These are phyloP conservation scores for Coronaproctus castanopsis DNA, from an alignment of 2,888 invertebrate genomes.

Conservation along the genomic window DNA sequence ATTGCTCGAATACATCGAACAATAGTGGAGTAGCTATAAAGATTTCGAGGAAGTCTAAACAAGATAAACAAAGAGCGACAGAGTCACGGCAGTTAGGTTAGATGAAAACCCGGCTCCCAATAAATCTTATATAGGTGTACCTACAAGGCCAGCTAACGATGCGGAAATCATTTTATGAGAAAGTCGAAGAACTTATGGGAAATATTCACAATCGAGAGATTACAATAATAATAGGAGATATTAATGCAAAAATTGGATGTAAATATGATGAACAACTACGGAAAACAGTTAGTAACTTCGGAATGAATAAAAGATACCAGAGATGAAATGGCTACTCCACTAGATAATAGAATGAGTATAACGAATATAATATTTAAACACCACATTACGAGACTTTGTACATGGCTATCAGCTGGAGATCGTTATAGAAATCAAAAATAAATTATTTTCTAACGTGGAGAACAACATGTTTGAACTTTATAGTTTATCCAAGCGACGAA, in stretches of 20 bases:
- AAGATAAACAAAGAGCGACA: not conserved
- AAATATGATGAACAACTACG: not conserved
- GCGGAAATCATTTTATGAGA: not conserved
- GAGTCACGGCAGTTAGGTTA: not conserved
- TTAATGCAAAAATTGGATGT: not conserved
- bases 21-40: not conserved
- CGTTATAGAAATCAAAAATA: not conserved
- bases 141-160: not conserved
- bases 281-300: no score
- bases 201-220: not conserved
- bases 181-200: not conserved
- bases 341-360: not conserved
- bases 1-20: not conserved
- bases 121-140: not conserved
- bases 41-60: not conserved
- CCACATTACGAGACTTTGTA: not conserved
- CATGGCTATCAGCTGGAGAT: not conserved
- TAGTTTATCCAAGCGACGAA: not conserved
- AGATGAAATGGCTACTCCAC: not conserved
- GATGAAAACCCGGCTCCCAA: no score
- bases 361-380: no score
- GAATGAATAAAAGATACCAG: not conserved
- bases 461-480: not conserved
- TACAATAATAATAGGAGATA: not conserved
- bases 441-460: not conserved